Percentiles rank a stretch among this genome's conserved stretches.
These are phyloP conservation scores for Mantis religiosa DNA, from an alignment of 2,888 invertebrate species.

Conservation along the genomic window DNA sequence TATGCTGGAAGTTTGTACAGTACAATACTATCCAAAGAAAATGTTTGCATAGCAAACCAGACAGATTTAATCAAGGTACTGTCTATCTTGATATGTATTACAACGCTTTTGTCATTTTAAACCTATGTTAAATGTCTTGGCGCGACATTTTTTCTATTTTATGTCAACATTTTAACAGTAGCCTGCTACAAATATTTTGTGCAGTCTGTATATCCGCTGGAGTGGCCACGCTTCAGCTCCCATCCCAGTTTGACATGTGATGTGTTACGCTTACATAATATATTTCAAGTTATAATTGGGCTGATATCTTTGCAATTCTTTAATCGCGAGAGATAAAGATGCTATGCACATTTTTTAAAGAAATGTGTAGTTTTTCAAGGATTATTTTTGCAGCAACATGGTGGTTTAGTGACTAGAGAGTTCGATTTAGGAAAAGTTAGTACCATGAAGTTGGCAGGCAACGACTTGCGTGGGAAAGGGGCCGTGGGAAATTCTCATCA, in stretches of 20 bases:
- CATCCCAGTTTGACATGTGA: background rate
- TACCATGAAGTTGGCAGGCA: conserved; percentile 26
- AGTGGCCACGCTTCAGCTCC: conserved; percentile 20
- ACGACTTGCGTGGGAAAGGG: conserved; percentile 33
- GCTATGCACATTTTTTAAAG: too few species aligned
- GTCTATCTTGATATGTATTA: background rate
- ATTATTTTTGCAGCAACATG: too few species aligned
- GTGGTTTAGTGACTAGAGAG: background rate
- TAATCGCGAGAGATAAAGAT: too few species aligned
- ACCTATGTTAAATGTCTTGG: background rate
- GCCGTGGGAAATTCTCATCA: conserved; percentile 59
- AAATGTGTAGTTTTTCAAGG: too few species aligned
- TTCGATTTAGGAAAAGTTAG: conserved; percentile 14
- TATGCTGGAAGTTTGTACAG: conserved; percentile 19
- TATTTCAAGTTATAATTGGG: background rate
- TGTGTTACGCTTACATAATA: background rate
- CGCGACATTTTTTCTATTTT: background rate
- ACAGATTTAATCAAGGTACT: background rate
- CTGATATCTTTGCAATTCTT: too few species aligned
- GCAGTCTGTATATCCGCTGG: conserved; percentile 14
- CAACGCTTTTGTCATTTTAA: background rate
- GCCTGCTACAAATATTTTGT: background rate
- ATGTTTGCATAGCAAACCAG: background rate
- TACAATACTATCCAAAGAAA: background rate
- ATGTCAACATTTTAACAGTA: too few species aligned